Evolutionary conservation across 2,888 invertebrate species (phyloP), one percentile per base, ranked within the genome.

Genomic region (Rhagonycha lutea): DNA sequence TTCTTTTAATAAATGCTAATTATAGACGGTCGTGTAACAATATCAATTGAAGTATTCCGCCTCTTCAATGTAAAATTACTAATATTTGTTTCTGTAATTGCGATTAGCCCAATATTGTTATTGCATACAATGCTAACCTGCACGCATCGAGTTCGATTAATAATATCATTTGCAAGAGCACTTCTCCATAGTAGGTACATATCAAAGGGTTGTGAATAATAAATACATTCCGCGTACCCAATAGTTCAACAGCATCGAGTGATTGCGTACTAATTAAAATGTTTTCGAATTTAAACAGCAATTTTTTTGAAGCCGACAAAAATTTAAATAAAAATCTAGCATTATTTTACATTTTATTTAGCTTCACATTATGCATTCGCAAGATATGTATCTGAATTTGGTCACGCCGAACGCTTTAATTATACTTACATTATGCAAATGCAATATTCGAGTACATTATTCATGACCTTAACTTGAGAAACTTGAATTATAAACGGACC

Each of bases 61-160:
- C 26, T 65, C 63, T 24, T 65, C 23, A 26, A 65, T 65, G n/a
- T 24, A 65, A 65, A 65, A 65, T 65, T 24, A 24, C 26, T n/a
- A 26, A 65, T 65, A 65, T 65, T 65, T 65, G 63, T 65, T 24
- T 24, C 63, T 65, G n/a, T 24, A 65, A 65, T 65, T 65, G 63
- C 24, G 63, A 65, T 65, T 65, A 24, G 63, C 3, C n/a, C 24
- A 14, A 47, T 47, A 18, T 65, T 65, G 63, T 65, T 65, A 24
- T 23, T 65, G 63, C 63, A 65, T 24, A 26, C 63, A 65, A 65
- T 65, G 24, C n/a, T 9, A 26, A 65, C 63, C 23, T 65, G 18
- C 18, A 65, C 63, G 26, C 63, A 65, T n/a, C 0, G 47, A 26
- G 24, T 65, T 65, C 63, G 63, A 65, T 65, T 65, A 65, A 26